Conservation (phyloP, 1,140 invertebrate species). For the Drosophila kikkawai region DNA sequence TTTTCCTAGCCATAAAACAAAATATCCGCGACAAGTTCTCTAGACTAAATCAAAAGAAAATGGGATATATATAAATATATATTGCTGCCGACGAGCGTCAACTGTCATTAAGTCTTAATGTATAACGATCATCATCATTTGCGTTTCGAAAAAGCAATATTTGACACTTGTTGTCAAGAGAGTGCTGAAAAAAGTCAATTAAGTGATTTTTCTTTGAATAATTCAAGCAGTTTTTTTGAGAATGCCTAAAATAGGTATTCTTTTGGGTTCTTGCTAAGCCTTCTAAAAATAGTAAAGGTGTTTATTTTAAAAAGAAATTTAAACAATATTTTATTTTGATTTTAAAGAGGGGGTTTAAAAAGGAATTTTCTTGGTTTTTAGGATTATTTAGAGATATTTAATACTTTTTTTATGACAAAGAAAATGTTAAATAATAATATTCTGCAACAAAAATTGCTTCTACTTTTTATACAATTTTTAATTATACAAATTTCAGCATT, state of each 20-base stretch:
- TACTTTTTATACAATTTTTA: no score
- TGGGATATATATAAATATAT: slow-evolving; percentile 2
- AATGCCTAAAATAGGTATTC: slow-evolving; percentile 4
- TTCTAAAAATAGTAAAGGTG: not conserved
- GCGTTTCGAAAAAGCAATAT: slow-evolving; percentile 43
- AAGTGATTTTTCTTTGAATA: slow-evolving; percentile 44
- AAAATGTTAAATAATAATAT: no score
- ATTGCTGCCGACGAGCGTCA: slow-evolving; percentile 48
- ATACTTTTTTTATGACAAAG: not conserved
- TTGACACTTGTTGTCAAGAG: slow-evolving; percentile 35
- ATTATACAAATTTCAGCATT: no score
- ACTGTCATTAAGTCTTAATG: slow-evolving; percentile 73
- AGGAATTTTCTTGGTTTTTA: not conserved
- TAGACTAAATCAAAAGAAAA: slow-evolving; percentile 33
- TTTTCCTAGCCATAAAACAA: slow-evolving; percentile 41
- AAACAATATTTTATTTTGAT: not conserved
- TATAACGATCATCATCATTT: slow-evolving; percentile 55
- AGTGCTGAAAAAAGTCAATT: slow-evolving; percentile 46
- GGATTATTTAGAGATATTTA: not conserved
- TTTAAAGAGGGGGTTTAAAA: not conserved
- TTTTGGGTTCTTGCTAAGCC: not conserved
- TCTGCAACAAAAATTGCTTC: no score
- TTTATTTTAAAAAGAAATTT: not conserved
- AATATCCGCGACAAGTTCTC: slow-evolving; percentile 31
- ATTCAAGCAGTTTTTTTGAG: slow-evolving; percentile 5